A percentile compares a stretch with the other conserved stretches of the same genome.
Evolutionary conservation across 2,797 vertebrate species (phyloP).

Genomic region (Petrocephalus sullivani): DNA sequence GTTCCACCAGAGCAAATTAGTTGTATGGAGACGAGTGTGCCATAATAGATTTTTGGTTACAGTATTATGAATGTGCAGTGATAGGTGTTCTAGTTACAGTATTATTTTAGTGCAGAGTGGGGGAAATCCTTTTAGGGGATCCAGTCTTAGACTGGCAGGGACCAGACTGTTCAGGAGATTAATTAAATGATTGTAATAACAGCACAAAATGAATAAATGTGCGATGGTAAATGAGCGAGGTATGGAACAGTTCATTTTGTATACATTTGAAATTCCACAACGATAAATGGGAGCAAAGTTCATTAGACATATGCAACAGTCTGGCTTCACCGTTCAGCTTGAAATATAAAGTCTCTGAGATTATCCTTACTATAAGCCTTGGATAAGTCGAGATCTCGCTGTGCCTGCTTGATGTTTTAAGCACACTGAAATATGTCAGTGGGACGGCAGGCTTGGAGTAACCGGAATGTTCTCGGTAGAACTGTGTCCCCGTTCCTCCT

Average conservation of each 20-base stretch:
- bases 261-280: background rate
- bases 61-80: background rate
- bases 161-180: background rate
- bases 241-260: background rate
- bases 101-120: background rate
- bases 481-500: background rate
- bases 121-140: background rate
- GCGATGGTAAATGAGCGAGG: background rate
- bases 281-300: background rate
- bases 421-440: background rate
- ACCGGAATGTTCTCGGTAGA: background rate
- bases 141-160: background rate
- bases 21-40: background rate
- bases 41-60: background rate
- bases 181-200: background rate
- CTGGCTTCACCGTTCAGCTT: background rate
- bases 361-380: background rate
- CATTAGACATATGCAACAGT: slow-evolving; percentile 7
- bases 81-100: background rate
- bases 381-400: background rate
- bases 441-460: background rate
- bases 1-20: background rate
- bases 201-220: background rate
- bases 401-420: slow-evolving; percentile 2
- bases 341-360: background rate